Evolutionary conservation across 2,888 invertebrate genomes (phyloP).

Genomic region (Aromia moschata): DNA sequence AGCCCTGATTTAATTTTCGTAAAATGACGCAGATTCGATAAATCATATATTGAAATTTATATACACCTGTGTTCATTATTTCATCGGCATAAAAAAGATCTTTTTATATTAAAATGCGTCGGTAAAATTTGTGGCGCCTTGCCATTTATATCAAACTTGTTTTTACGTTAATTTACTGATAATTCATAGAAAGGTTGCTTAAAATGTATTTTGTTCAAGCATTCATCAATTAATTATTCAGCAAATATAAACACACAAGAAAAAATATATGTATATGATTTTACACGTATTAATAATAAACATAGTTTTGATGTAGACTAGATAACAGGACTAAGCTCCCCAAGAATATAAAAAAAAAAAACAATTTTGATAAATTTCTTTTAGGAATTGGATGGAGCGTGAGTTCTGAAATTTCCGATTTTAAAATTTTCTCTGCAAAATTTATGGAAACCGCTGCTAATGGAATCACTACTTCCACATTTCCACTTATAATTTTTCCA

Average conservation of each 20-base stretch:
- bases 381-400: no score
- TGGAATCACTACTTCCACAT: no score
- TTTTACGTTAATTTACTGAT: background rate
- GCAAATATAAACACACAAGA: background rate
- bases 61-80: slow-evolving; percentile 9
- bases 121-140: slow-evolving; percentile 4
- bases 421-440: no score
- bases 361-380: no score
- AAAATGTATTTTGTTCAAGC: background rate
- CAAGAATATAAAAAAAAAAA: no score
- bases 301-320: no score
- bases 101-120: slow-evolving; percentile 1
- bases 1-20: slow-evolving; percentile 1
- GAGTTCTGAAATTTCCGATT: no score
- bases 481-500: no score
- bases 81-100: slow-evolving; percentile 2
- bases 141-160: background rate
- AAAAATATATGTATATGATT: no score
- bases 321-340: no score
- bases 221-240: background rate
- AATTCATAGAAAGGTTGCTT: background rate
- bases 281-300: no score
- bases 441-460: no score
- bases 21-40: slow-evolving; percentile 9
- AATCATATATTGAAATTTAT: slow-evolving; percentile 9